Evolutionary conservation across 1,140 invertebrate species (phyloP).

Genomic region (Bombus cullumanus): DNA sequence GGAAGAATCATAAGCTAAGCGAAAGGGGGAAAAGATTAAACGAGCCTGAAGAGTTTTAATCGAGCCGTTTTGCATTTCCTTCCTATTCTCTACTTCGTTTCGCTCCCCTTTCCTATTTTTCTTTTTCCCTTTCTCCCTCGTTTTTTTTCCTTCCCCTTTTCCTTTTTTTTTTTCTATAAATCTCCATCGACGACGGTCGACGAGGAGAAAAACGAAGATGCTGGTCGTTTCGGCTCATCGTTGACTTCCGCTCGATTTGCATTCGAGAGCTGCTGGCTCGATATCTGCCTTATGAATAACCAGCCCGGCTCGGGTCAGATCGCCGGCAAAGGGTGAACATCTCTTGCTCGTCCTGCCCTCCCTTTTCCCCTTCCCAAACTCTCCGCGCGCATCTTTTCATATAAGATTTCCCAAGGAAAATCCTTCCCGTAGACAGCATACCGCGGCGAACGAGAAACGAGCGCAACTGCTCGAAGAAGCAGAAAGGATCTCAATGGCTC

Average conservation of each 20-base stretch:
- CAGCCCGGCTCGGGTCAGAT: constrained; percentile 43
- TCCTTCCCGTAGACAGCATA: constrained; percentile 26
- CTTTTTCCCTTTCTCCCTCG: neutral
- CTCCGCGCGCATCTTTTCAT: constrained; percentile 33
- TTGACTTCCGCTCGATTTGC: constrained; percentile 68
- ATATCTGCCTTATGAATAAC: constrained; percentile 67
- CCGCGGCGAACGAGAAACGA: neutral
- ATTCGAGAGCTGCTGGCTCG: constrained; percentile 53
- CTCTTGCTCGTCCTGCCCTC: neutral
- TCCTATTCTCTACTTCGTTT: neutral
- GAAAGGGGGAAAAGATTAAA: constrained; percentile 40
- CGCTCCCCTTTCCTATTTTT: neutral
- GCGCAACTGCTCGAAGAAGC: neutral
- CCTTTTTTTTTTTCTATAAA: neutral
- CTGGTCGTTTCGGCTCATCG: constrained; percentile 51
- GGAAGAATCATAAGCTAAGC: neutral
- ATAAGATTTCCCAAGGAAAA: constrained; percentile 57
- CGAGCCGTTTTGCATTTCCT: constrained; percentile 43
- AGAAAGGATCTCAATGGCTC: constrained; percentile 40
- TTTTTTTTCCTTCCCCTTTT: neutral
- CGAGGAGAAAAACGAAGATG: constrained; percentile 34
- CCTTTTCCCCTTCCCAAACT: neutral
- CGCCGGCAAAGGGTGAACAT: constrained; percentile 38
- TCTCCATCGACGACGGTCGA: neutral
- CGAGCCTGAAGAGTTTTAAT: constrained; percentile 56